These are phyloP conservation scores for Mugil cephalus DNA, from an alignment of 2,113 vertebrate genomes.

Conservation along the genomic window DNA sequence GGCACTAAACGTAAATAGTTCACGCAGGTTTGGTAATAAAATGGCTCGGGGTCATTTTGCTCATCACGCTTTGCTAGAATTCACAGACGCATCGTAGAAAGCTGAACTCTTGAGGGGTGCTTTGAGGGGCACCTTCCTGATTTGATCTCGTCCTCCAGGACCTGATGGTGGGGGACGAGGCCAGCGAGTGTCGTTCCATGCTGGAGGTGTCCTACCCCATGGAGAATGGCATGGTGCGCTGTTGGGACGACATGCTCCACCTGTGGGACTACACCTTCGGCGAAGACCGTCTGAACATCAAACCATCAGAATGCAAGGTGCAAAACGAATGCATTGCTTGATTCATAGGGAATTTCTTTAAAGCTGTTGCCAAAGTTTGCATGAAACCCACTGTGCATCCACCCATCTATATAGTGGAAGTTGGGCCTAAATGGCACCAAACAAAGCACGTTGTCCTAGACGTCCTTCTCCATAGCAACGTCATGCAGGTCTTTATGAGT, in stretches of 20 bases:
- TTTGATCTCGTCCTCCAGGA: slow-evolving; percentile 83
- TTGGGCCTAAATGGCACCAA: no score
- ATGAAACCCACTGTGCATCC: neutral
- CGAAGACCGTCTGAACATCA: slow-evolving; percentile 91
- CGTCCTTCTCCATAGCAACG: no score
- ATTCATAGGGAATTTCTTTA: no score
- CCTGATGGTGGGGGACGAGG: slow-evolving; percentile 98
- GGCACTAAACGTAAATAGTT: neutral
- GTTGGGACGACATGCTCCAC: slow-evolving; percentile 98
- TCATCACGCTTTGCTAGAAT: no score
- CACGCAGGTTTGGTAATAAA: neutral
- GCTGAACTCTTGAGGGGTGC: no score
- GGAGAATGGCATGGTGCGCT: slow-evolving; percentile 97
- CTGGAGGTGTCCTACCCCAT: slow-evolving; percentile 97
- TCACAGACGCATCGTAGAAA: no score
- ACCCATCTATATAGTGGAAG: no score
- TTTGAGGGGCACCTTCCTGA: no score
- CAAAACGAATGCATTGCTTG: neutral
- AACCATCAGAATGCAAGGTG: slow-evolving; percentile 93
- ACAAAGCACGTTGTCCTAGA: no score
- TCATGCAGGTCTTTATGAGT: no score
- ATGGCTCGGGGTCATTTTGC: no score
- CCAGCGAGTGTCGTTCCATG: slow-evolving; percentile 94
- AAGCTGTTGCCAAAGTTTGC: neutral
- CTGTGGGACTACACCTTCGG: slow-evolving; percentile 98